phyloP scores from a whole-genome alignment of 2,888 invertebrate genomes.

The Orchesella flavescens region DNA sequence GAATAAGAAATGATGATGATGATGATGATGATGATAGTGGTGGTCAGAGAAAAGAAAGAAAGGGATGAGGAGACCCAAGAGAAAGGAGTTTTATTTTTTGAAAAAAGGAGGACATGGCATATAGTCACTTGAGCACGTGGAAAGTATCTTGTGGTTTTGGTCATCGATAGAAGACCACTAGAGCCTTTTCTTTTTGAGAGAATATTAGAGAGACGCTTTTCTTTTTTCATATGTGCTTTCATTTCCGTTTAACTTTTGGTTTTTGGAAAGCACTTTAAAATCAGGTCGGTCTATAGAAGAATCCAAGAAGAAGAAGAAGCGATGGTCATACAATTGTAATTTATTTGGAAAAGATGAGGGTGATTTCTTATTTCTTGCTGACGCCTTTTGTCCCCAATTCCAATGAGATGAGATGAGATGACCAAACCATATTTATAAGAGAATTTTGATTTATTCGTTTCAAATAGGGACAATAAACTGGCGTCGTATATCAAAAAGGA shows the following conservation, averaged over 20 bases:
- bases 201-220: no score
- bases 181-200: no score
- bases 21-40: background rate
- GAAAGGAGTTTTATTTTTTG: slow-evolving; percentile 1
- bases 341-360: no score
- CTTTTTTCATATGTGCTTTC: no score
- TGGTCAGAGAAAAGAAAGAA: slow-evolving; percentile 10
- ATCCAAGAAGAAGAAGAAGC: no score
- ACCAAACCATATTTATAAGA: no score
- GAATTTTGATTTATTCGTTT: slow-evolving; percentile 33
- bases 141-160: slow-evolving; percentile 18
- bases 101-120: slow-evolving; percentile 18
- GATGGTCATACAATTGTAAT: no score
- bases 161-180: background rate
- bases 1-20: no score
- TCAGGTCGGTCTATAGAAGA: background rate
- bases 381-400: background rate
- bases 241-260: background rate
- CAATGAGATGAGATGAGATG: no score
- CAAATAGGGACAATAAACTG: background rate
- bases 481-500: slow-evolving; percentile 1
- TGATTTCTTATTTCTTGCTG: background rate
- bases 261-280: background rate
- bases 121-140: slow-evolving; percentile 33
- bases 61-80: slow-evolving; percentile 22